Percentiles rank a stretch among this genome's conserved stretches.
Evolutionary conservation across 1,140 invertebrate species (phyloP).

Genomic region (Calosoma granatense): DNA sequence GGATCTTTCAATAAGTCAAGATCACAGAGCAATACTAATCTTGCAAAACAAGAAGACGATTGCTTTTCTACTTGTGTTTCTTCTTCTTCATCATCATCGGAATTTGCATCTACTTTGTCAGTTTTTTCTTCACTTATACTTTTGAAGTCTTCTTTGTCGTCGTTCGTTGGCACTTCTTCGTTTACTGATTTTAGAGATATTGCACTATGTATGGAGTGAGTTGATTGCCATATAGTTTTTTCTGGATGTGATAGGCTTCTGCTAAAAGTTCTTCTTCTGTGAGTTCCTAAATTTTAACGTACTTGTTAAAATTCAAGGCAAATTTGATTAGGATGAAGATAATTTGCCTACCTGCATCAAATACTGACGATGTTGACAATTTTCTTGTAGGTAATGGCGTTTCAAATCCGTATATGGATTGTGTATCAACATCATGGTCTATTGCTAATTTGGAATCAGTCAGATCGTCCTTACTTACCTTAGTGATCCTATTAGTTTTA

Average conservation of each 20-base stretch:
- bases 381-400: conserved; percentile 18
- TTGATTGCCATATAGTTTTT: background rate
- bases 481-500: background rate
- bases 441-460: conserved; percentile 15
- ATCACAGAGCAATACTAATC: conserved; percentile 49
- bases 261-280: background rate
- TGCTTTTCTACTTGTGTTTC: conserved; percentile 8
- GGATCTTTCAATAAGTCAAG: conserved; percentile 53
- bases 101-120: conserved; percentile 21
- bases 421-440: conserved; percentile 30
- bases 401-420: conserved; percentile 28
- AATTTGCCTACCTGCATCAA: background rate
- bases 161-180: background rate
- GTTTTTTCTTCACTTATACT: background rate
- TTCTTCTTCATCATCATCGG: conserved; percentile 20
- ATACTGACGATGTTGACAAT: background rate
- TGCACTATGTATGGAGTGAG: background rate
- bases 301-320: too few relatives aligned
- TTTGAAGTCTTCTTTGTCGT: conserved; percentile 1
- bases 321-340: too few relatives aligned
- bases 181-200: background rate
- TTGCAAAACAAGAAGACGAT: conserved; percentile 31
- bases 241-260: background rate
- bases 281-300: background rate
- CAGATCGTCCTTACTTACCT: background rate